phyloP scores from a whole-genome alignment of 2,797 vertebrate species.

The Mormyrops boulengeri region DNA sequence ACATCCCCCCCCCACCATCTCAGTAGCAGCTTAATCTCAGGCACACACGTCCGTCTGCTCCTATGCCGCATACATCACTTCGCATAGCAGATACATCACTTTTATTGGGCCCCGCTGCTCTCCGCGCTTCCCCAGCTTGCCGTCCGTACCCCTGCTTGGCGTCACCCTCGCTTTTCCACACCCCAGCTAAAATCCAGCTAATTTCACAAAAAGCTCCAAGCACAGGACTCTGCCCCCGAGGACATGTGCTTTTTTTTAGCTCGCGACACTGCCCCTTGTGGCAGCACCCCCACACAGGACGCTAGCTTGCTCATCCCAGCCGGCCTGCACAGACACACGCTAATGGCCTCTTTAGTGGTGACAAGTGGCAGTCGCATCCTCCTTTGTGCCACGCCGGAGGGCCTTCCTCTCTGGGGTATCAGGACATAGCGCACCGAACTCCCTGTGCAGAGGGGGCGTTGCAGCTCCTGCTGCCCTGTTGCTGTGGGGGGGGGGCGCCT shows the following conservation, averaged over 20 bases:
- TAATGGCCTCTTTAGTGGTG: slow-evolving; percentile 13
- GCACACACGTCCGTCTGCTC: slow-evolving; percentile 56
- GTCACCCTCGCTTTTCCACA: slow-evolving; percentile 52
- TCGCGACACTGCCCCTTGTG: background rate
- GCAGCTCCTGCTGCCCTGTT: slow-evolving; percentile 46
- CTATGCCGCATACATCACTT: slow-evolving; percentile 63
- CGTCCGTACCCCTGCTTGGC: slow-evolving; percentile 25
- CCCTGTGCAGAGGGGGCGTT: slow-evolving; percentile 58
- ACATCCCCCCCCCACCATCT: slow-evolving; percentile 43
- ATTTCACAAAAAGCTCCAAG: background rate
- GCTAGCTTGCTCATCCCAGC: background rate
- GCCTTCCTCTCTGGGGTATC: background rate
- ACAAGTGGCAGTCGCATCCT: background rate
- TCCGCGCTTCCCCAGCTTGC: slow-evolving; percentile 8
- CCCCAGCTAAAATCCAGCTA: slow-evolving; percentile 38
- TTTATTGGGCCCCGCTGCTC: slow-evolving; percentile 50
- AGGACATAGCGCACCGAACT: slow-evolving; percentile 35
- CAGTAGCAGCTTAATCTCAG: slow-evolving; percentile 60
- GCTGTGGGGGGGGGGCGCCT: slow-evolving; percentile 37
- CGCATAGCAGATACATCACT: slow-evolving; percentile 66
- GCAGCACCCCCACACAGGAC: background rate
- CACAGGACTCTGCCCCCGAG: background rate
- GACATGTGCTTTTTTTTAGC: background rate
- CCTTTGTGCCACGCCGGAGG: background rate
- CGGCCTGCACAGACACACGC: background rate